A percentile compares a stretch with the other conserved stretches of the same genome.
These are phyloP conservation scores for Myzus persicae DNA, from an alignment of 1,140 invertebrate species.

Conservation along the genomic window DNA sequence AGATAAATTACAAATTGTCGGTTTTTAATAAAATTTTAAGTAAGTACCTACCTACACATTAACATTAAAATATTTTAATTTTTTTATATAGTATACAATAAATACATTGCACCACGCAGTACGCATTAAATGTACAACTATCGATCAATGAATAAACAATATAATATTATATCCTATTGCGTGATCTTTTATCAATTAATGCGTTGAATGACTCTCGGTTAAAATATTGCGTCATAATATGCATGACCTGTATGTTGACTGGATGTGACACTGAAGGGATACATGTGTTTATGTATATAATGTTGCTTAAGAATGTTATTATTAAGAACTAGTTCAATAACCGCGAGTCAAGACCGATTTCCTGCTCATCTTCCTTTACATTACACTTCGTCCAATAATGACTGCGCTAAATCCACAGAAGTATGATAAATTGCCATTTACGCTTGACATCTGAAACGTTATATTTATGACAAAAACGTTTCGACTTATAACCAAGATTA, in stretches of 20 bases:
- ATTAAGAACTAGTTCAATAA: background rate
- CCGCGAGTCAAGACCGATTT: background rate
- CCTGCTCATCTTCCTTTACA: background rate
- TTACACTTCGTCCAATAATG: background rate
- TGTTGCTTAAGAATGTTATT: background rate
- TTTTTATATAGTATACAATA: too few species aligned
- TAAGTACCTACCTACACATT: background rate
- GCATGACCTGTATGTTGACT: background rate
- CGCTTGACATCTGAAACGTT: background rate
- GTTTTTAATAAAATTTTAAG: background rate
- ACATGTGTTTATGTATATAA: background rate
- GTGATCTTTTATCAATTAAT: background rate
- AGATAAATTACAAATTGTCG: background rate
- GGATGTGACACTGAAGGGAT: background rate
- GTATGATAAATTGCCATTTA: slow-evolving; percentile 21
- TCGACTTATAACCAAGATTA: background rate
- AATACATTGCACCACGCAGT: background rate
- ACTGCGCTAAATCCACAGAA: background rate
- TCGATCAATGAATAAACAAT: background rate
- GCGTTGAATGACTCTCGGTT: background rate
- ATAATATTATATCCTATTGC: background rate
- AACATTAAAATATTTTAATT: too few species aligned
- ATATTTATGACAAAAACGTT: background rate
- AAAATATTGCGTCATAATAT: background rate
- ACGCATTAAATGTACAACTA: background rate